A percentile compares a stretch with the other conserved stretches of the same genome.
These are phyloP conservation scores for Caenorhabditis brenneri DNA, from an alignment of 1,140 invertebrate species.

Conservation along the genomic window DNA sequence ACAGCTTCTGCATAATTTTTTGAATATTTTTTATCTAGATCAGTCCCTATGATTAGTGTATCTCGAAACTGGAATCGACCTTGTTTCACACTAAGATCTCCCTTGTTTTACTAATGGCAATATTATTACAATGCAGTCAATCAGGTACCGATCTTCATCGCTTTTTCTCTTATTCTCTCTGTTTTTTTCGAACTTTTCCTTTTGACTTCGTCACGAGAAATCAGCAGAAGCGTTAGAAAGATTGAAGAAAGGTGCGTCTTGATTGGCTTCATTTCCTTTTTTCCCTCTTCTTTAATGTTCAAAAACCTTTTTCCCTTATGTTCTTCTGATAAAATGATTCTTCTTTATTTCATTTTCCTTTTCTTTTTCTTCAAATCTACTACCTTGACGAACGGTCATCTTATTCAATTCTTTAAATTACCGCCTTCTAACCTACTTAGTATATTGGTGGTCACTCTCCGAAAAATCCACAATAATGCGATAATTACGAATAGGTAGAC, in stretches of 20 bases:
- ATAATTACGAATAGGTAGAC: slow-evolving; percentile 39
- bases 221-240: background rate
- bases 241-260: background rate
- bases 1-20: background rate
- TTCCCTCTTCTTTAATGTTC: background rate
- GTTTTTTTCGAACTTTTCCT: background rate
- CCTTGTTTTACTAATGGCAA: slow-evolving; percentile 25
- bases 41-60: background rate
- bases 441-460: slow-evolving; percentile 24
- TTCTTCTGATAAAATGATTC: background rate
- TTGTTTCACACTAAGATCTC: slow-evolving; percentile 13
- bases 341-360: background rate
- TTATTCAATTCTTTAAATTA: slow-evolving; percentile 16
- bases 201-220: slow-evolving; percentile 3
- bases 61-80: slow-evolving; percentile 25
- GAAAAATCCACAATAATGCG: slow-evolving; percentile 39
- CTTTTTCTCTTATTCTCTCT: background rate
- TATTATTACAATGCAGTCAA: slow-evolving; percentile 40
- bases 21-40: slow-evolving; percentile 7
- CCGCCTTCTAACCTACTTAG: slow-evolving; percentile 33
- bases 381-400: background rate
- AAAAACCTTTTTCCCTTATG: background rate
- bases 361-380: background rate
- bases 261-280: slow-evolving; percentile 26
- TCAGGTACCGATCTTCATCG: slow-evolving; percentile 14